A percentile compares a stretch with the other conserved stretches of the same genome.
Evolutionary conservation across 64 coral and sea anemone species (phyloP).

Genomic region (Actinia tenebrosa): DNA sequence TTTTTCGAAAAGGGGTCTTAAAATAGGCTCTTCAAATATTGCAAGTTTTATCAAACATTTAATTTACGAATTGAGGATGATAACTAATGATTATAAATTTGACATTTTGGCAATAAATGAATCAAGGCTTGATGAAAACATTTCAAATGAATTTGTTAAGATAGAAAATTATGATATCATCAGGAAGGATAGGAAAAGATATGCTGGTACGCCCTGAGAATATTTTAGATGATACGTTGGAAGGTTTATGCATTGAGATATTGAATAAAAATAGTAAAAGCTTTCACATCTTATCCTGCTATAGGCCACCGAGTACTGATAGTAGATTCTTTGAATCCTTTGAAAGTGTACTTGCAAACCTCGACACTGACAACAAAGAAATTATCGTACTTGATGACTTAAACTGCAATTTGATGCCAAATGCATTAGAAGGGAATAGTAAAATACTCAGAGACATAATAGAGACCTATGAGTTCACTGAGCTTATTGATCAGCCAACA

Average conservation of each 20-base stretch:
- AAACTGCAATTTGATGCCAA: background rate
- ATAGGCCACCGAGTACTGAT: background rate
- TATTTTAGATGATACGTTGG: background rate
- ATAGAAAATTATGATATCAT: background rate
- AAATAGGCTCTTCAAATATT: background rate
- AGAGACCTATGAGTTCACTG: background rate
- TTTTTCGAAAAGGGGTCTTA: background rate
- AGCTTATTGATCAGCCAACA: conserved; percentile 23
- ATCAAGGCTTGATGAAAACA: too few species aligned
- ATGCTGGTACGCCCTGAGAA: background rate
- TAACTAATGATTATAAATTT: too few species aligned
- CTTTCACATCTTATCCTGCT: background rate
- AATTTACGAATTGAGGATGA: too few species aligned
- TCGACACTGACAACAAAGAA: background rate
- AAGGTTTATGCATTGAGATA: background rate
- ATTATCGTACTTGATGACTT: background rate
- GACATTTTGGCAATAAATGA: too few species aligned
- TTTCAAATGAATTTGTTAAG: too few species aligned
- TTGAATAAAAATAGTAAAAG: background rate
- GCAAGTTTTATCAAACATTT: too few species aligned
- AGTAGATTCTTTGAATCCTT: background rate
- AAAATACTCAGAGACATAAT: background rate
- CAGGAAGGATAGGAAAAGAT: background rate
- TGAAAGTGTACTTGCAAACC: background rate
- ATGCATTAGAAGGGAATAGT: background rate